Percentiles rank a stretch among this genome's conserved stretches.
phyloP scores from a whole-genome alignment of 2,797 vertebrate species.

The Odontamblyopus rebecca region DNA sequence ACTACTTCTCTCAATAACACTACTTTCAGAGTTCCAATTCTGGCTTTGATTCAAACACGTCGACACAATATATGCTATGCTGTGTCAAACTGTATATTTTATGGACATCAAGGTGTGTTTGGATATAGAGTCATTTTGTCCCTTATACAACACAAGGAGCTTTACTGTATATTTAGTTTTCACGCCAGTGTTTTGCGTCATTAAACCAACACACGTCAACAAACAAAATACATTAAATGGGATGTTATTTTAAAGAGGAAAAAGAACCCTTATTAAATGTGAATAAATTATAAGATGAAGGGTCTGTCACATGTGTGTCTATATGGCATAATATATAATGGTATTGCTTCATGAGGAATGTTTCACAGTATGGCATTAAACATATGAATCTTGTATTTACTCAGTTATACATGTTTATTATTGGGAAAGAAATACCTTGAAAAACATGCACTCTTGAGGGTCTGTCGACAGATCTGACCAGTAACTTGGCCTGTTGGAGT shows the following conservation, averaged over 20 bases:
- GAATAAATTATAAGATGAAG: neutral
- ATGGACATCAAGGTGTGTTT: slow-evolving; percentile 14
- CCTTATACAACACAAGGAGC: slow-evolving; percentile 24
- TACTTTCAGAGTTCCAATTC: neutral
- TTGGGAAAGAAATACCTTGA: no score
- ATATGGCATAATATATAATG: no score
- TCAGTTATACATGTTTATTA: no score
- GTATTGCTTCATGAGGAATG: no score
- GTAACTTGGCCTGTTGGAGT: no score
- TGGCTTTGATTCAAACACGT: neutral
- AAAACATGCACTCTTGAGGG: no score
- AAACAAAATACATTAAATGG: neutral
- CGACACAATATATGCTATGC: neutral
- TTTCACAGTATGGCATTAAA: no score
- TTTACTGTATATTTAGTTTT: slow-evolving; percentile 41
- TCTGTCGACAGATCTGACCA: no score
- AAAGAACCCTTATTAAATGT: neutral
- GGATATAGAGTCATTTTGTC: slow-evolving; percentile 1
- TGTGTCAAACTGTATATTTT: neutral
- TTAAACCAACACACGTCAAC: neutral
- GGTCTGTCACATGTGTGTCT: no score
- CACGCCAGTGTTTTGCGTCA: slow-evolving; percentile 27
- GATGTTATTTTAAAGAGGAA: neutral
- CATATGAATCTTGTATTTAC: no score
- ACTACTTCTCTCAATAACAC: slow-evolving; percentile 1